Percentiles rank a stretch among this genome's conserved stretches.
Conservation (phyloP, 2,113 vertebrate species). For the Mormyrus lacerda region DNA sequence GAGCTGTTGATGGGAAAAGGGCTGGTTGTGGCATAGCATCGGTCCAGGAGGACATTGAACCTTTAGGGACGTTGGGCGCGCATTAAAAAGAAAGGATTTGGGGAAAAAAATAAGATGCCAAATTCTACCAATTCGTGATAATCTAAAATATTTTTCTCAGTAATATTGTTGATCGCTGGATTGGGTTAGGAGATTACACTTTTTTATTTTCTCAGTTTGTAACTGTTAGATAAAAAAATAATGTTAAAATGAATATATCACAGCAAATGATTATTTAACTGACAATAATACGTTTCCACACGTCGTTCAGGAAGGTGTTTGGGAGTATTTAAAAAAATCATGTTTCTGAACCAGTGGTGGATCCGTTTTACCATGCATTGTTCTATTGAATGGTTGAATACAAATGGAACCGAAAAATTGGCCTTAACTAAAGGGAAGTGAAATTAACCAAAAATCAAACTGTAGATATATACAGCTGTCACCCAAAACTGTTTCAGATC, state of each 20-base stretch:
- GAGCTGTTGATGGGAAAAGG: conserved; percentile 25
- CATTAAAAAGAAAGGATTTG: neutral
- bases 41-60: conserved; percentile 62
- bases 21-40: conserved; percentile 54
- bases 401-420: neutral
- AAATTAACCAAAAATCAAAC: neutral
- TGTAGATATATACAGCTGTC: neutral
- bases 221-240: neutral
- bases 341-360: neutral
- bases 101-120: neutral
- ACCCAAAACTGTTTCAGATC: neutral
- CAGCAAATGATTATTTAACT: neutral
- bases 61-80: conserved; percentile 29
- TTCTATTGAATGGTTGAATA: neutral
- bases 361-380: neutral
- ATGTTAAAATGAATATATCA: neutral
- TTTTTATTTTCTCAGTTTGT: neutral
- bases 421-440: neutral
- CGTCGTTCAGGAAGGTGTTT: neutral
- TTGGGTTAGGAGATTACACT: neutral
- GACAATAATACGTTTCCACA: neutral
- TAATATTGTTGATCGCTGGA: neutral
- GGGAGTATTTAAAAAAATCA: neutral
- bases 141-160: neutral
- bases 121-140: neutral